Base-by-base conservation (phyloP, 1,140 invertebrate species). In the Triops longicaudatus region DNA sequence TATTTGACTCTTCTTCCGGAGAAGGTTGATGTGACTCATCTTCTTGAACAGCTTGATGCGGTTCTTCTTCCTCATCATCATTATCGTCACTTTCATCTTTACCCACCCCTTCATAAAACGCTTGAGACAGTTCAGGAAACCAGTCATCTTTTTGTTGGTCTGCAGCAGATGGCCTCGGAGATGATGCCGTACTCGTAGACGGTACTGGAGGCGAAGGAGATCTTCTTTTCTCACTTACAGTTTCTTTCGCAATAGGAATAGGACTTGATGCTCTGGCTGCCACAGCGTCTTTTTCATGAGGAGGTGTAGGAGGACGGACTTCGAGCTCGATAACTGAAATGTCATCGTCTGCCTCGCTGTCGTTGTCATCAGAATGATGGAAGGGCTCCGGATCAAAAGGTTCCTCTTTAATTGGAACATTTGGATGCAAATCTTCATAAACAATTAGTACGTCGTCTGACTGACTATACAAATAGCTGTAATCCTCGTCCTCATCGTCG, bases 121-220 rank as follows among this genome's bases (percentile, higher is more conserved):
- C 42, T 50, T 75, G 74, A 7, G 74, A 75, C 6, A 75, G 74
- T 44, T 75, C 74, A 27, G 74, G 74, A 44, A 75, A 75, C 42
- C 43, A 75, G 12, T 12, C 26, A 26, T n/a, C 26, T 14, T 75
- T n/a, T 50, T 75, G 31, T 26, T 44, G 42, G 17, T 63, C 50
- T n/a, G 14, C 50, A 0, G 14, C 10, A 14, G 50, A 63, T 63
- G 22, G 50, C 14, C n/a, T 17, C 22, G 50, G 50, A 63, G 50
- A 63, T 1, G 6, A 1, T 9, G 14, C 50, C 14, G 50, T 63
- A 63, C 50, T 63, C 6, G 50, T 63, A 17, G 50, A 22, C 22
- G 50, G 50, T 42, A 26, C 26, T 22, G 74, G 27, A 75, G 17
- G 28, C 17, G 74, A 26, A 1, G 41, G 17, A 41, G 28, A 12